Base-by-base conservation (phyloP, 1,140 invertebrate species). In the Eurosta solidaginis region DNA sequence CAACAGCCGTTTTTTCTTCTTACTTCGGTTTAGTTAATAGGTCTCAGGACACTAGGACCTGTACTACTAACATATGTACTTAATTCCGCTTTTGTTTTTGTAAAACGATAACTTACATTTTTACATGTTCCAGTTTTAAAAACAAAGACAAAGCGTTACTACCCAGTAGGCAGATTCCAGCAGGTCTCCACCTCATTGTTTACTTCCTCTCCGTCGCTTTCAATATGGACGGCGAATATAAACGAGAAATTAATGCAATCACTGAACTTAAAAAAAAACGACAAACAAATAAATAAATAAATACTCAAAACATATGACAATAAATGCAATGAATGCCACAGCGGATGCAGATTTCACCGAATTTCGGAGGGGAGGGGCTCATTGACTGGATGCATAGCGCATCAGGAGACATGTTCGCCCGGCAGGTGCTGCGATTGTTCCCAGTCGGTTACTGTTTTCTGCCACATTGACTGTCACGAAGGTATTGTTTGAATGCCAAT, bases 221-320 rank as follows among this genome's bases (percentile, higher is more conserved):
- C 22, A 33, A 22, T 14, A 68, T 12, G 33, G 14, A 68, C 36
- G n/a, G 14, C 33, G 59, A 68, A 40, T 68, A 68, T 68, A 68
- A 68, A 68, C 59, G 59, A 36, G 29, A 68, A 68, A 68, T 68
- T 68, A 68, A 42, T 68, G 59, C 59, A 68, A 68, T 36, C 17
- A 68, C n/a, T 40, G 59, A 3, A 68, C 17, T 68, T 68, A 40
- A 29, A 40, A 42, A n/a, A 68, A n/a, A n/a, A n/a, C n/a, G n/a
- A 17, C 36, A 40, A 40, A 63, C 4, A n/a, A 63, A 40, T 20
- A 63, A 63, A 63, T 1, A 27, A 29, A 1, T 3, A 68, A 17
- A n/a, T 6, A 68, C n/a, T n/a, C 14, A 40, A 42, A 42, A 12
- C 33, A 42, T 33, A 68, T 68, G 36, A 40, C 59, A 68, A 68